These are phyloP conservation scores for Caiman crocodilus DNA, from an alignment of 2,797 vertebrate species.

Conservation along the genomic window DNA sequence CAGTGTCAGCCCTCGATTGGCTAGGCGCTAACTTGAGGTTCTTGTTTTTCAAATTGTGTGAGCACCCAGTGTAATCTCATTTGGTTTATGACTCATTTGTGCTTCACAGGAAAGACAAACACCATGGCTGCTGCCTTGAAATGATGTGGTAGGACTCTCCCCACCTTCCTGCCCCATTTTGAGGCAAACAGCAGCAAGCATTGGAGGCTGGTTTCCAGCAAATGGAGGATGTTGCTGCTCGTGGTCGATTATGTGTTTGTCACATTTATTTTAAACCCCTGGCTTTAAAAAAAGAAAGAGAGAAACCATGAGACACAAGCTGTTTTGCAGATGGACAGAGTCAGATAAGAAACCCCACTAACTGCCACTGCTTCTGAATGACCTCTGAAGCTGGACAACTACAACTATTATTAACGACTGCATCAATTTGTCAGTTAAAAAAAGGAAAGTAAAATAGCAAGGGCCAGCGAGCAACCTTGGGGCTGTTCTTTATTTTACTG, in stretches of 20 bases:
- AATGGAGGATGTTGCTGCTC: conserved; percentile 44
- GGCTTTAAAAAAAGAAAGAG: neutral
- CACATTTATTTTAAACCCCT: conserved; percentile 56
- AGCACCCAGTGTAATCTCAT: neutral
- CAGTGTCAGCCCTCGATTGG: no score
- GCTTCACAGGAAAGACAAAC: neutral
- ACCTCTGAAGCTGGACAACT: conserved; percentile 9
- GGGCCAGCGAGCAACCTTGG: neutral
- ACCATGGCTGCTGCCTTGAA: neutral
- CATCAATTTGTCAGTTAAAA: neutral
- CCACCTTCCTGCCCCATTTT: neutral
- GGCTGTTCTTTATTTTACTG: neutral
- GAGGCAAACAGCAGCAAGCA: neutral
- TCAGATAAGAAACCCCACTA: conserved; percentile 64
- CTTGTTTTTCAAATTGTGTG: accelerated
- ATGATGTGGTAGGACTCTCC: neutral
- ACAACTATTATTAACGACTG: neutral
- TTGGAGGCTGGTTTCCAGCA: neutral
- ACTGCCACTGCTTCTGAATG: conserved; percentile 45
- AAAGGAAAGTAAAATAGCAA: neutral
- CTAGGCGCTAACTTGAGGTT: neutral
- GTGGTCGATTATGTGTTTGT: conserved; percentile 48
- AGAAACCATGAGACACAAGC: neutral
- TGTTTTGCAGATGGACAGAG: conserved; percentile 54
- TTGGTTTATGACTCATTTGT: neutral